Base-by-base conservation (phyloP, 2,797 vertebrate genomes). In the Arremon aurantiirostris region DNA sequence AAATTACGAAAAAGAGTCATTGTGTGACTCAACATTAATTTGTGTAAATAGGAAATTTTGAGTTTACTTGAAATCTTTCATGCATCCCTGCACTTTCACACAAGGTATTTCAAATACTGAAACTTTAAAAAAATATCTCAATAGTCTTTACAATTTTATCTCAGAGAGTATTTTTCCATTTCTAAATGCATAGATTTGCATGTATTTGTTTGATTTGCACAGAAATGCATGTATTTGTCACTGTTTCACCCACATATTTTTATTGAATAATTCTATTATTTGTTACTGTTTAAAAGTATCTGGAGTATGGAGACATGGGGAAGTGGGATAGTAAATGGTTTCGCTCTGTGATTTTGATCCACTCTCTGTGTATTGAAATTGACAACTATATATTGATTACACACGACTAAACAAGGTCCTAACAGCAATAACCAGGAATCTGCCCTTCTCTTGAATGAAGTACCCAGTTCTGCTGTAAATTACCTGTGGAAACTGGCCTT, bases 401-500 rank as follows among this genome's bases (percentile, higher is more conserved):
- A 72, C 24, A 28, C 37, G 27, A 6, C 55, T 52, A 23, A 55
- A 56, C 52, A 70, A 65, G 22, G 59, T 72, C 26, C 52, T 82
- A 65, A 66, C 34, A 53, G n/a, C 14, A 88, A 80, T 12, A 89
- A 68, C 18, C 4, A 28, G 30, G 23, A 35, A 41, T 75, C 17
- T 81, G 18, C n/a, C 44, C 57, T 53, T 35, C 34, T 70, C 20
- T 34, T 41, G 27, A 39, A 80, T 4, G 17, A 66, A 72, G 16
- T 10, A 59, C 55, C 34, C 52, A 66, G 24, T 60, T 83, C 69
- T 92, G 30, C 30, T 64, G 61, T 9, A 11, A 56, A 49, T 97
- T 97, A 99, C 99, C 99, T 98, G 99, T 99, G 64, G 99, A 99
- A 93, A 99, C 99, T 1, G 99, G 99, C 93, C 99, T 98, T 5